A percentile compares a stretch with the other conserved stretches of the same genome.
Evolutionary conservation across 2,113 vertebrate genomes (phyloP).

Genomic region (Pan paniscus): DNA sequence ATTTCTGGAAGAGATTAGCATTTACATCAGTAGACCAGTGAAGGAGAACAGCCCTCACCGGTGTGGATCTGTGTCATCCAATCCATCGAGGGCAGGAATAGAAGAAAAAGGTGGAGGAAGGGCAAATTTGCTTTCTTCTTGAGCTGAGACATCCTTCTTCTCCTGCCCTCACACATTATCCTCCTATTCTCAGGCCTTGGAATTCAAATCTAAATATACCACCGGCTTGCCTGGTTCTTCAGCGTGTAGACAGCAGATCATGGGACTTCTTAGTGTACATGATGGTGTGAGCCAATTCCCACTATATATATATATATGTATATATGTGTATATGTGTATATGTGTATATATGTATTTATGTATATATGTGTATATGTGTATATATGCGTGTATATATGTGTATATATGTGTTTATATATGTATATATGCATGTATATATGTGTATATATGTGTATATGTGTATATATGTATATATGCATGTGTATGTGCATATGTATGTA

Average conservation of each 20-base stretch:
- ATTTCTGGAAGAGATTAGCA: not conserved
- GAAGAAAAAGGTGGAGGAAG: not conserved
- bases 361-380: too few relatives aligned
- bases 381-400: too few relatives aligned
- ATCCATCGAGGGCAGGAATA: rapidly evolving
- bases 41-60: too few relatives aligned
- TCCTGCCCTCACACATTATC: not conserved
- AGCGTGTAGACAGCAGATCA: not conserved
- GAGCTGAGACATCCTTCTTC: not conserved
- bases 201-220: rapidly evolving
- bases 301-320: rapidly evolving
- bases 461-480: too few relatives aligned
- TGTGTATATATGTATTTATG: too few relatives aligned
- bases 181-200: not conserved
- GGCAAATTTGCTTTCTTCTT: too few relatives aligned
- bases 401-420: too few relatives aligned
- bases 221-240: not conserved
- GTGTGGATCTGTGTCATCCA: not conserved
- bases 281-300: too few relatives aligned
- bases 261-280: not conserved
- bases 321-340: too few relatives aligned
- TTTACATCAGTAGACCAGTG: not conserved
- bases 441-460: too few relatives aligned
- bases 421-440: too few relatives aligned
- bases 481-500: rapidly evolving